phyloP scores from a whole-genome alignment of 2,113 vertebrate species.

The Vicugna pacos region DNA sequence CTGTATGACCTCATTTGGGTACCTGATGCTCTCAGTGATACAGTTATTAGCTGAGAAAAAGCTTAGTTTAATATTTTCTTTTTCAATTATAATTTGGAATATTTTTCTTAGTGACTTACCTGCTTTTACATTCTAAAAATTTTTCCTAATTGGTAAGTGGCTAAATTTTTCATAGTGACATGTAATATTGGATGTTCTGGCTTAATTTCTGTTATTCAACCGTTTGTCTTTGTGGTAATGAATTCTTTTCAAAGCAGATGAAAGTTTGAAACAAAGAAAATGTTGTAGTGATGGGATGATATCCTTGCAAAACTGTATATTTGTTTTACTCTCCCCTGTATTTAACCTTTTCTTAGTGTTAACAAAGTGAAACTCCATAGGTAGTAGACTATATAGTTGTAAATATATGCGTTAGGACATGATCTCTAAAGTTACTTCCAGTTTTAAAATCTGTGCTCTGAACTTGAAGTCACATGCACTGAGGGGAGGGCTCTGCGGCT shows the following conservation, averaged over 20 bases:
- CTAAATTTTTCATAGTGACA: not conserved
- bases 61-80: not conserved
- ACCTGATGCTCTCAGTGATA: not conserved
- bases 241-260: not conserved
- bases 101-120: not conserved
- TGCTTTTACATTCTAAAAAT: not conserved
- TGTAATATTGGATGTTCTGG: not conserved
- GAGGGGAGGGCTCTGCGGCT: not conserved
- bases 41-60: not conserved
- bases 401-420: not conserved
- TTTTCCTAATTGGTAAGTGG: not conserved
- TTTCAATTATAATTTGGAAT: not conserved
- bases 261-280: not conserved
- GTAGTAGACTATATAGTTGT: not conserved
- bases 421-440: not conserved
- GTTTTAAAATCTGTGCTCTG: not conserved
- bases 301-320: not conserved
- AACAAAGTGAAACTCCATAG: not conserved
- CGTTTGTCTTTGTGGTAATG: not conserved
- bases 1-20: not conserved
- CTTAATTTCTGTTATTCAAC: not conserved
- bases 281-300: not conserved
- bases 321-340: not conserved
- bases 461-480: not conserved
- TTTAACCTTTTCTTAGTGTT: not conserved